A percentile compares a stretch with the other conserved stretches of the same genome.
Conservation (phyloP, 2,888 invertebrate species). For the Fragum fragum region DNA sequence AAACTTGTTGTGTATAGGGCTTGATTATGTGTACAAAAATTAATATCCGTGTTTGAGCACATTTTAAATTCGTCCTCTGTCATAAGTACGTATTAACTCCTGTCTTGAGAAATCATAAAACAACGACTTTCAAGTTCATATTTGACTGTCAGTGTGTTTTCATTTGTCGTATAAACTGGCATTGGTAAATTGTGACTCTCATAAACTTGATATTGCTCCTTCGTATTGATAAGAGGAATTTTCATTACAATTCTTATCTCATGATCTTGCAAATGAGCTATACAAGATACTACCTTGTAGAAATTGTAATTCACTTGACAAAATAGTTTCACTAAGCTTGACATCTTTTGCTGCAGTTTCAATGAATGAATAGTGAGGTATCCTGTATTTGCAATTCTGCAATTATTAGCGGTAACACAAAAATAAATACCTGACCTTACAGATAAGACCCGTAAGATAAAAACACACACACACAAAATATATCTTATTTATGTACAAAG, state of each 20-base stretch:
- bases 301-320: neutral
- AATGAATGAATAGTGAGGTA: conserved; percentile 16
- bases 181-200: neutral
- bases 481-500: neutral
- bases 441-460: neutral
- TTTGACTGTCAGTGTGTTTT: neutral
- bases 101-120: neutral
- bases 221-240: no score
- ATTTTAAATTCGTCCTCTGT: neutral
- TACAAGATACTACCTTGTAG: no score
- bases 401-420: neutral
- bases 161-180: neutral
- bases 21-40: conserved; percentile 7
- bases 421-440: neutral
- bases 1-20: neutral
- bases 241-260: no score
- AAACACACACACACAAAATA: no score
- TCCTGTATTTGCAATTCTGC: neutral
- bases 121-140: neutral
- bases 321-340: neutral
- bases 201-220: no score
- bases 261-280: no score
- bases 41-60: neutral
- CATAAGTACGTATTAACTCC: neutral
- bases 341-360: conserved; percentile 26